phyloP scores from a whole-genome alignment of 2,888 invertebrate genomes.

The Caenorhabditis zanzibari region DNA sequence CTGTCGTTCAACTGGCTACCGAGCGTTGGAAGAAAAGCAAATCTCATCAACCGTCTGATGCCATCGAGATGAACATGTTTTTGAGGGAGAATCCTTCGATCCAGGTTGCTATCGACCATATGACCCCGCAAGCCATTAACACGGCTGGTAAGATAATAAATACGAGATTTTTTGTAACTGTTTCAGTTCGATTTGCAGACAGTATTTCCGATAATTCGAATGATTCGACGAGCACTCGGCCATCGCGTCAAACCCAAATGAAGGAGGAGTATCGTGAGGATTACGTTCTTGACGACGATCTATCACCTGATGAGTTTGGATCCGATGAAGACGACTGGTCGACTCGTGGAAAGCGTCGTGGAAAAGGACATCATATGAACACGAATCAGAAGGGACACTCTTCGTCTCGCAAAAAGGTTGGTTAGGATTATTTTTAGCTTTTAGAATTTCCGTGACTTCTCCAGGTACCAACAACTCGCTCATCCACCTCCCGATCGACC shows the following conservation, averaged over 20 bases:
- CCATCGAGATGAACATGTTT: constrained; percentile 81
- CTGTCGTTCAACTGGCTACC: constrained; percentile 77
- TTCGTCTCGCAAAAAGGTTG: constrained; percentile 58
- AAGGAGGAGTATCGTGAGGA: constrained; percentile 69
- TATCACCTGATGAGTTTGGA: constrained; percentile 68
- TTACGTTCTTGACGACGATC: constrained; percentile 76
- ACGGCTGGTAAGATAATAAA: constrained; percentile 20
- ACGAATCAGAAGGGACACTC: constrained; percentile 22
- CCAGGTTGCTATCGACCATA: constrained; percentile 73
- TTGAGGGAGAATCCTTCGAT: constrained; percentile 77
- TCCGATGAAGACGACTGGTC: constrained; percentile 82
- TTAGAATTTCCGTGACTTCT: background rate
- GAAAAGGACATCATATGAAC: constrained; percentile 42
- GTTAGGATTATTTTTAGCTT: background rate
- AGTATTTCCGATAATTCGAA: constrained; percentile 57
- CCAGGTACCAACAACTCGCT: constrained; percentile 54
- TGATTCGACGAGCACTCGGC: constrained; percentile 48
- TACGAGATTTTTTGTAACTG: background rate
- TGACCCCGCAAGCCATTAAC: constrained; percentile 42
- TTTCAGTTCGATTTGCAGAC: constrained; percentile 45
- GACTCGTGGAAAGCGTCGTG: constrained; percentile 67
- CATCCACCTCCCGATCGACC: constrained; percentile 50
- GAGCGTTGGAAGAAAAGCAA: constrained; percentile 77
- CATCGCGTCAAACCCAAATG: constrained; percentile 43
- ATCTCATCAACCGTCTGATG: constrained; percentile 76